These are phyloP conservation scores for Artibeus lituratus DNA, from an alignment of 2,797 vertebrate genomes.

Conservation along the genomic window DNA sequence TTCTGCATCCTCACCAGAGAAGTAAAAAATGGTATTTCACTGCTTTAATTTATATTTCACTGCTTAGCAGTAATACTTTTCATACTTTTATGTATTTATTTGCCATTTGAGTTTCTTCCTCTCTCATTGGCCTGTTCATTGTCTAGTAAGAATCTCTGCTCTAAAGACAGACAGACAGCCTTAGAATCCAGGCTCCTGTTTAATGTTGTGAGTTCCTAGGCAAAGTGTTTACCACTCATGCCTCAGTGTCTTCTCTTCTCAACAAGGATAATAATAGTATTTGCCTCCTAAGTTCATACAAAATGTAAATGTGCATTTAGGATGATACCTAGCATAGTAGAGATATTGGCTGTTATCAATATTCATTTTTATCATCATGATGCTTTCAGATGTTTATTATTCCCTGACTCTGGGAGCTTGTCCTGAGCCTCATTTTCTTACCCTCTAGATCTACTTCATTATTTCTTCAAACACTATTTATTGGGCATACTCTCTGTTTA, in stretches of 20 bases:
- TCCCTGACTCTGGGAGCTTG: neutral
- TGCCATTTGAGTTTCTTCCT: neutral
- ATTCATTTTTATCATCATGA: neutral
- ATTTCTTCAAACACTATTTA: neutral
- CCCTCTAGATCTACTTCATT: neutral
- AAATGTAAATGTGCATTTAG: neutral
- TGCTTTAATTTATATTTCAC: neutral
- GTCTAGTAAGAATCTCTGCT: neutral
- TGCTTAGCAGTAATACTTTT: neutral
- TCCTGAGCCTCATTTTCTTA: neutral
- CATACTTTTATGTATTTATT: neutral
- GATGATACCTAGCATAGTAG: neutral
- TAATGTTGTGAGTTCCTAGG: neutral
- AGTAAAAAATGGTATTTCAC: neutral
- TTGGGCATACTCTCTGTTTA: neutral
- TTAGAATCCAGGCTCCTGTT: neutral
- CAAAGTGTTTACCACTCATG: neutral
- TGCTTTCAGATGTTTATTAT: neutral
- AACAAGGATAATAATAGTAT: neutral
- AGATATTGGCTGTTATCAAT: neutral
- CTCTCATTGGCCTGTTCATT: neutral
- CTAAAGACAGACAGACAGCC: neutral
- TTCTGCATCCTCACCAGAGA: neutral
- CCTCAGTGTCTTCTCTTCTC: neutral
- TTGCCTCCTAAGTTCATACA: neutral